These are phyloP conservation scores for Andrena hattorfiana DNA, from an alignment of 2,888 invertebrate species.

Conservation along the genomic window DNA sequence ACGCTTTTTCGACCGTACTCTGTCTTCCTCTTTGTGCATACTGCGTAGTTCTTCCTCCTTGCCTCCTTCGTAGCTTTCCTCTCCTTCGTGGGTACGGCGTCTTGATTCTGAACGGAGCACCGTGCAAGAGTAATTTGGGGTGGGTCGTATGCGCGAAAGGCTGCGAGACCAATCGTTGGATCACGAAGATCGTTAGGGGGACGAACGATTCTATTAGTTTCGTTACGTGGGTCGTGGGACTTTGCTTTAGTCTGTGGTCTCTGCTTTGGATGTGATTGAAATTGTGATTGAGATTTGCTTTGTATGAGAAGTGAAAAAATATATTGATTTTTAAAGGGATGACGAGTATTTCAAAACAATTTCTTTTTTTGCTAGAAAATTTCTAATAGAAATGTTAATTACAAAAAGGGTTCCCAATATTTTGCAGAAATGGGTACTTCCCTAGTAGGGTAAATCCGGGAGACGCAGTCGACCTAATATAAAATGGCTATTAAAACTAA, in stretches of 20 bases:
- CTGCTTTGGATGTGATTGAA: background rate
- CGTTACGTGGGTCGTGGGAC: no score
- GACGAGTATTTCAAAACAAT: no score
- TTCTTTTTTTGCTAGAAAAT: no score
- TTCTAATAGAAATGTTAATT: no score
- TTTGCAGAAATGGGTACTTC: no score
- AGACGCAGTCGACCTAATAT: no score
- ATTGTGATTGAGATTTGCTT: background rate
- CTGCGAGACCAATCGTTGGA: background rate
- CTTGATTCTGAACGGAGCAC: slow-evolving; percentile 11
- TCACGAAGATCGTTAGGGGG: slow-evolving; percentile 52
- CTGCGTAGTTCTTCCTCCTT: background rate
- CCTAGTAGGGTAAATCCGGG: no score
- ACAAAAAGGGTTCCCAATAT: no score
- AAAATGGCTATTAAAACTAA: no score
- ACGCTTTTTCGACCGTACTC: slow-evolving; percentile 30
- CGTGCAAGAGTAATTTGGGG: slow-evolving; percentile 26
- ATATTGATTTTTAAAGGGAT: no score
- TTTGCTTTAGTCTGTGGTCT: background rate
- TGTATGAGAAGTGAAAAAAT: background rate
- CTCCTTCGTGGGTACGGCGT: slow-evolving; percentile 3
- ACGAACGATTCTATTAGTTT: slow-evolving; percentile 22
- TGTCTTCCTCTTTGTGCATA: background rate
- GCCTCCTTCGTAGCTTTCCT: slow-evolving; percentile 3
- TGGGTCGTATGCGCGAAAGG: background rate